These are phyloP conservation scores for Orestias chungarensis DNA, from an alignment of 2,797 vertebrate species.

Conservation along the genomic window DNA sequence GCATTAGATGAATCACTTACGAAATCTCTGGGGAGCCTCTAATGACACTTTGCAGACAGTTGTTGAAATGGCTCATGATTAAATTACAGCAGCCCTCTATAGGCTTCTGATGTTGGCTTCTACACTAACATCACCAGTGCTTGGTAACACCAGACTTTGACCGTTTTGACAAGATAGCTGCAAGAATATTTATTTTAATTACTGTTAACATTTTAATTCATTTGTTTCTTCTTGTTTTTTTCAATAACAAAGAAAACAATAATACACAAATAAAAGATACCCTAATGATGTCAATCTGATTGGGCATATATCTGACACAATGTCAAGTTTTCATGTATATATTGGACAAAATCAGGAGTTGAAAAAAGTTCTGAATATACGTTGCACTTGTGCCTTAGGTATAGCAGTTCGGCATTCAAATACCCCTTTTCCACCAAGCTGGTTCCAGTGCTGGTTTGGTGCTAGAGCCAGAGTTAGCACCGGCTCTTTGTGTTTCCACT, in stretches of 20 bases:
- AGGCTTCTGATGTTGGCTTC: constrained; percentile 14
- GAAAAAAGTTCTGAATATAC: no score
- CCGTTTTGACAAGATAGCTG: not conserved
- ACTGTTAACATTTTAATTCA: not conserved
- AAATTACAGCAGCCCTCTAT: constrained; percentile 16
- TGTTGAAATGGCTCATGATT: constrained; percentile 33
- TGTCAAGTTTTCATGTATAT: no score
- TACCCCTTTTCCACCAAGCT: no score
- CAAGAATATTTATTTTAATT: not conserved
- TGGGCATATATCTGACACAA: not conserved
- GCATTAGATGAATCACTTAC: constrained; percentile 10
- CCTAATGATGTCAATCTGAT: not conserved
- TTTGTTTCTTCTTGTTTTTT: not conserved
- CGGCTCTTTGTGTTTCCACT: no score
- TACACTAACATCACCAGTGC: constrained; percentile 11
- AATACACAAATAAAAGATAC: not conserved
- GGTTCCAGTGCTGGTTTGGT: no score
- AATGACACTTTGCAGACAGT: constrained; percentile 39
- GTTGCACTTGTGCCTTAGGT: not conserved
- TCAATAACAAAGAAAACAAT: not conserved
- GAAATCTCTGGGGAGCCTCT: constrained; percentile 21
- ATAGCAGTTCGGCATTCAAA: not conserved
- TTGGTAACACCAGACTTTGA: constrained; percentile 9
- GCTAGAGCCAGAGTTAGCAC: no score
- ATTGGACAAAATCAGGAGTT: no score